A percentile compares a stretch with the other conserved stretches of the same genome.
Evolutionary conservation across 1,140 invertebrate species (phyloP).

Genomic region (Pogonognathellus flavescens): DNA sequence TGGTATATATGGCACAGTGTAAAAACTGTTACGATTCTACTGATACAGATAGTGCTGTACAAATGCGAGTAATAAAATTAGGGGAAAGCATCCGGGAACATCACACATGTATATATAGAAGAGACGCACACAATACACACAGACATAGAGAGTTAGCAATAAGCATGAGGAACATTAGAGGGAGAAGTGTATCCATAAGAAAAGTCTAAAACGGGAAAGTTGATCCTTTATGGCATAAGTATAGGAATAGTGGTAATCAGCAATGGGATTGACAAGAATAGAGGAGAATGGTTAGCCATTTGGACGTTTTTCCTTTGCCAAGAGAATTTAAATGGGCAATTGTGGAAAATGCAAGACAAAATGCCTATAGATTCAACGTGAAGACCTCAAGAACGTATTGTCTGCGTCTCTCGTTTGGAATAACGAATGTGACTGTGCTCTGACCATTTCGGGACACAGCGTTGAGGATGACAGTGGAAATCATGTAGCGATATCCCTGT

Average conservation of each 20-base stretch:
- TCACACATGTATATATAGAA: background rate
- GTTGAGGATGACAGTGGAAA: no score
- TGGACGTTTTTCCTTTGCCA: slow-evolving; percentile 35
- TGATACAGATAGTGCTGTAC: no score
- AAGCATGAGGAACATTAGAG: background rate
- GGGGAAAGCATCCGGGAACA: background rate
- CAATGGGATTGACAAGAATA: slow-evolving; percentile 27
- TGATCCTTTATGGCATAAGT: background rate
- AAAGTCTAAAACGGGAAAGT: background rate
- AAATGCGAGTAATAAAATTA: no score
- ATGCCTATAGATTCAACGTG: background rate
- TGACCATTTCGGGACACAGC: no score
- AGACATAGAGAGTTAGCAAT: background rate
- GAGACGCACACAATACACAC: background rate
- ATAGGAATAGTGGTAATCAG: background rate
- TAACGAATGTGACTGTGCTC: no score
- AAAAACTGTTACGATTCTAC: no score
- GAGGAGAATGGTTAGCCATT: slow-evolving; percentile 35
- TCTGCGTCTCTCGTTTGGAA: no score
- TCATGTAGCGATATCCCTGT: no score
- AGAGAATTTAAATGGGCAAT: slow-evolving; percentile 40
- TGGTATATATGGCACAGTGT: no score
- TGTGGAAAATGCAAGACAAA: slow-evolving; percentile 26
- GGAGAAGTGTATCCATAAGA: background rate
- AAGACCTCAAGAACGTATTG: no score